phyloP scores from a whole-genome alignment of 2,797 vertebrate genomes.

The Brotogeris chrysoptera region DNA sequence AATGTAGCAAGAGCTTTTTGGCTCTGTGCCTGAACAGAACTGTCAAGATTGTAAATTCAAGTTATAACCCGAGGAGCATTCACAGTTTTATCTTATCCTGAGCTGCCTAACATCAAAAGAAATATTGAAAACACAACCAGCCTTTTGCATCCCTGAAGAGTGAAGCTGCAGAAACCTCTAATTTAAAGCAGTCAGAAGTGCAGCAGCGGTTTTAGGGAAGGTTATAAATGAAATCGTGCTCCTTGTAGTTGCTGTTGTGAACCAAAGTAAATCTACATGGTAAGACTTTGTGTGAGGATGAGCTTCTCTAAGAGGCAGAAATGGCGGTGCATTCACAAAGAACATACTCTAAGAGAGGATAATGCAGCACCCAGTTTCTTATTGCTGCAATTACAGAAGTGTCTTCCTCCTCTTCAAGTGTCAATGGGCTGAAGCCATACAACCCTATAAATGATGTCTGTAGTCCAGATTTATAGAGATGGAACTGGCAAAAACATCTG shows the following conservation, averaged over 20 bases:
- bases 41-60: conserved; percentile 68
- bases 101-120: conserved; percentile 52
- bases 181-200: not conserved
- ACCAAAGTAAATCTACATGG: not conserved
- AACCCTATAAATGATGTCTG: not conserved
- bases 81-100: conserved; percentile 48
- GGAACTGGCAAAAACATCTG: not conserved
- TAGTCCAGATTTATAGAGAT: not conserved
- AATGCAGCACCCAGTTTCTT: not conserved
- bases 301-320: not conserved
- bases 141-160: conserved; percentile 25
- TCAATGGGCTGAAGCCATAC: not conserved
- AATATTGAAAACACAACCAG: conserved; percentile 40
- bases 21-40: not conserved
- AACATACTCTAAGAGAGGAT: not conserved
- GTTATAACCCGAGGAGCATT: conserved; percentile 41
- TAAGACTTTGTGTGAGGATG: not conserved
- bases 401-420: not conserved
- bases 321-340: not conserved
- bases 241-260: not conserved
- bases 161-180: not conserved
- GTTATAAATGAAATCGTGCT: conserved; percentile 15
- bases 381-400: not conserved
- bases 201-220: not conserved
- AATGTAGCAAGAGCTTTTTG: conserved; percentile 47